phyloP scores from a whole-genome alignment of 37 sponge, comb jelly and placozoan species.

The Axinella damicornis region DNA sequence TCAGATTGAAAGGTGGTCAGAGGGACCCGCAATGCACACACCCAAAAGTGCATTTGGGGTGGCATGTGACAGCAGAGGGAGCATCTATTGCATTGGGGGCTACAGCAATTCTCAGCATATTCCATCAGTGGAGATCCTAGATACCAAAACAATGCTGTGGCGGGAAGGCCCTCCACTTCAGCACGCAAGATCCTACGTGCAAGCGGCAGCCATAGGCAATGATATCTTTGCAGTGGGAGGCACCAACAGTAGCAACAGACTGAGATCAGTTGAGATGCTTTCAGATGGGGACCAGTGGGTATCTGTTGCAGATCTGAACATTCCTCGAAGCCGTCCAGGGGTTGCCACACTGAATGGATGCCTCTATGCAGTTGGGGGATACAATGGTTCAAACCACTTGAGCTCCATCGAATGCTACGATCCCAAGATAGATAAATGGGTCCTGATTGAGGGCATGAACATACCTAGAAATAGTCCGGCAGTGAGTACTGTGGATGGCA shows the following conservation, averaged over 20 bases:
- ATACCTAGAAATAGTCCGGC: constrained; percentile 51
- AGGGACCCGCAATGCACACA: constrained; percentile 27
- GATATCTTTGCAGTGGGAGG: constrained; percentile 54
- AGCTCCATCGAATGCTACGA: constrained; percentile 44
- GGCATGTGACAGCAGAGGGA: neutral
- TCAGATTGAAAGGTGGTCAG: constrained; percentile 7
- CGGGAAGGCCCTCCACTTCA: constrained; percentile 19
- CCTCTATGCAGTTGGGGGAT: constrained; percentile 54
- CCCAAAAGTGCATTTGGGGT: constrained; percentile 42
- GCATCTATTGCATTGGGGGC: constrained; percentile 54
- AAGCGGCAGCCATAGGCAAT: constrained; percentile 26
- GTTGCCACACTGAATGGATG: constrained; percentile 21
- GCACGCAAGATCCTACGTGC: constrained; percentile 37
- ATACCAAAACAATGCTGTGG: constrained; percentile 15
- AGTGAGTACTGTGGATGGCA: neutral
- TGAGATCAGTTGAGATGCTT: constrained; percentile 30
- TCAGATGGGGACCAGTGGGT: neutral
- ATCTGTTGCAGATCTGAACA: constrained; percentile 22
- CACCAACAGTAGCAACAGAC: neutral
- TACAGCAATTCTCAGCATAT: constrained; percentile 7
- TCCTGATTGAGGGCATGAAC: constrained; percentile 29
- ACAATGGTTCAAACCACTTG: constrained; percentile 29
- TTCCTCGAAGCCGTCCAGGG: constrained; percentile 49
- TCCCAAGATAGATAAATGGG: constrained; percentile 26
- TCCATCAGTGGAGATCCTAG: constrained; percentile 21